Evolutionary conservation across 1,140 invertebrate genomes (phyloP).

Genomic region (Drosophila melanogaster): DNA sequence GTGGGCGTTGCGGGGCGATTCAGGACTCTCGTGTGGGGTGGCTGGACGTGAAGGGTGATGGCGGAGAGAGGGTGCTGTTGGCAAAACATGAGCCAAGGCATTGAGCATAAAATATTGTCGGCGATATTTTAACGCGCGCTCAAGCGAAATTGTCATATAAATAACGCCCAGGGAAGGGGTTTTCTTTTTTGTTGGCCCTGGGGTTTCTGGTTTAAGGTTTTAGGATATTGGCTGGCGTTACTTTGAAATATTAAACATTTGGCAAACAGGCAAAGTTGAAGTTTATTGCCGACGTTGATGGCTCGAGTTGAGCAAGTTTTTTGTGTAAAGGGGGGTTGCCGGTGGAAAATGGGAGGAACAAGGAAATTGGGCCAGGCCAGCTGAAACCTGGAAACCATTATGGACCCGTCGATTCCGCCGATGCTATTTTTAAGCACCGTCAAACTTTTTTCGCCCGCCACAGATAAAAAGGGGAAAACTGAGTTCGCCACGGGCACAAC

Average conservation of each 20-base stretch:
- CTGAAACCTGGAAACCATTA: conserved; percentile 46
- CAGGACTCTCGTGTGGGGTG: conserved; percentile 18
- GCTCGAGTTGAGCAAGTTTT: conserved; percentile 24
- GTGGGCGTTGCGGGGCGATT: not conserved
- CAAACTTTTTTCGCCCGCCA: conserved; percentile 30
- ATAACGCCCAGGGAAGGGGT: conserved; percentile 58
- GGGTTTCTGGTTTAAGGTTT: conserved; percentile 32
- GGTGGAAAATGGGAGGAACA: not conserved
- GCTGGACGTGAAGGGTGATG: no score
- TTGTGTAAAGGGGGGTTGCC: conserved; percentile 12
- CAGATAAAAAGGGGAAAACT: conserved; percentile 36
- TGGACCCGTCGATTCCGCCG: conserved; percentile 29
- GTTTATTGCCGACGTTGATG: conserved; percentile 67
- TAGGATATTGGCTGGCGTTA: conserved; percentile 57
- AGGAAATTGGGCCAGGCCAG: conserved; percentile 31
- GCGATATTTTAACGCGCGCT: conserved; percentile 81
- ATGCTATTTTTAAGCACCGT: conserved; percentile 42
- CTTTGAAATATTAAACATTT: conserved; percentile 81
- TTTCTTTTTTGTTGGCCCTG: no score
- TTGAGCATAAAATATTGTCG: conserved; percentile 79
- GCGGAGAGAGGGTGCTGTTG: conserved; percentile 29
- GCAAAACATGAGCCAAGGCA: conserved; percentile 76
- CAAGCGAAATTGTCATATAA: conserved; percentile 83
- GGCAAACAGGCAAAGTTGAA: conserved; percentile 70
- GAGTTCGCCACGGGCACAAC: conserved; percentile 19